A percentile compares a stretch with the other conserved stretches of the same genome.
These are phyloP conservation scores for Rhodeus uyekii DNA, from an alignment of 2,797 vertebrate genomes.

Conservation along the genomic window DNA sequence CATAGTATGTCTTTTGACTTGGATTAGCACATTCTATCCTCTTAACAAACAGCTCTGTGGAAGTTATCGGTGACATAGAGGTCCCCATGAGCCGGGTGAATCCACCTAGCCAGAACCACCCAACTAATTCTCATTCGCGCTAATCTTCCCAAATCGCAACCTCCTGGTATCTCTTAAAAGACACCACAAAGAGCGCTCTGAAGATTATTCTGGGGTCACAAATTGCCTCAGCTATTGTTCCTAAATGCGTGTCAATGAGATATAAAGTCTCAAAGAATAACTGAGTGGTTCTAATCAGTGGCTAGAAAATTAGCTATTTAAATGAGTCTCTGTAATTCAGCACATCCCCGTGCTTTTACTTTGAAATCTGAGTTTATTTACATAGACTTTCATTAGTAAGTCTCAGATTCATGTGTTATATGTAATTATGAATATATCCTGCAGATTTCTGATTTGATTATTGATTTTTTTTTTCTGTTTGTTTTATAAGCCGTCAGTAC, in stretches of 20 bases:
- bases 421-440: neutral
- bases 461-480: constrained; percentile 10
- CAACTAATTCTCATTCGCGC: constrained; percentile 70
- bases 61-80: constrained; percentile 76
- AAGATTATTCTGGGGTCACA: constrained; percentile 26
- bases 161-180: constrained; percentile 60
- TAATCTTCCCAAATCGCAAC: constrained; percentile 63
- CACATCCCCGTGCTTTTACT: neutral
- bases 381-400: constrained; percentile 1
- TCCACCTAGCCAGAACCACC: constrained; percentile 66
- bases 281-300: neutral
- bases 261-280: constrained; percentile 7
- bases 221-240: constrained; percentile 12
- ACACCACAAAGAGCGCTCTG: constrained; percentile 61
- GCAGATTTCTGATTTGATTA: constrained; percentile 13
- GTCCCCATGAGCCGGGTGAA: constrained; percentile 64
- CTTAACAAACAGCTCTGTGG: constrained; percentile 74
- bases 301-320: constrained; percentile 6
- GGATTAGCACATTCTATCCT: constrained; percentile 82
- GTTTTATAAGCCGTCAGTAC: constrained; percentile 2
- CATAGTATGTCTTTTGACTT: constrained; percentile 85
- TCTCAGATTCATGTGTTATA: neutral
- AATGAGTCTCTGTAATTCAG: neutral
- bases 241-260: constrained; percentile 31
- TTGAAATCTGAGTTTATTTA: neutral